These are phyloP conservation scores for Hyposoter didymator DNA, from an alignment of 2,888 invertebrate species.

Conservation along the genomic window DNA sequence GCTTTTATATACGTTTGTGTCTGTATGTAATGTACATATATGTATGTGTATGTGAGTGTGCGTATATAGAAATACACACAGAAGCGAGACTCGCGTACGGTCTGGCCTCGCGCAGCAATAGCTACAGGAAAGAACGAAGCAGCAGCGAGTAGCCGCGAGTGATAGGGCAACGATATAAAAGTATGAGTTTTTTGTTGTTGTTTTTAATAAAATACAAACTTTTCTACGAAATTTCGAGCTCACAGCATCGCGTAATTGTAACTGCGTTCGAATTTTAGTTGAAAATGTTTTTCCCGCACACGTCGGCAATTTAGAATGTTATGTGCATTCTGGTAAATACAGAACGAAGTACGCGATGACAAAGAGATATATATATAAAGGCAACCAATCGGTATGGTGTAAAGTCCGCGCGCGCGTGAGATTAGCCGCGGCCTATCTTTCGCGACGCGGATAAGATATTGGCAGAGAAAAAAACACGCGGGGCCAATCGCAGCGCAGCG, in stretches of 20 bases:
- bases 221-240: neutral
- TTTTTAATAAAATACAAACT: neutral
- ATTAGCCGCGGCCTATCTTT: conserved; percentile 79
- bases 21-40: neutral
- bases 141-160: conserved; percentile 26
- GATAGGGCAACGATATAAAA: conserved; percentile 4
- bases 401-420: conserved; percentile 77
- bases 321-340: neutral
- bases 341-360: neutral
- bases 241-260: neutral
- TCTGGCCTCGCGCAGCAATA: conserved; percentile 53
- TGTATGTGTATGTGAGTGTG: neutral
- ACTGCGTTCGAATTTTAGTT: neutral
- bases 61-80: neutral
- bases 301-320: neutral
- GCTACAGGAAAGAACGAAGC: conserved; percentile 40
- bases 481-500: conserved; percentile 1
- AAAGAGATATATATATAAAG: neutral
- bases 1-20: conserved; percentile 52
- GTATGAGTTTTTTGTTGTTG: neutral
- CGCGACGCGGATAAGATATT: conserved; percentile 78
- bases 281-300: neutral
- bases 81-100: conserved; percentile 25
- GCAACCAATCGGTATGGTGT: conserved; percentile 64
- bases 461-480: conserved; percentile 51